phyloP scores from a whole-genome alignment of 2,113 vertebrate genomes.

The Potamarius usumacintae region DNA sequence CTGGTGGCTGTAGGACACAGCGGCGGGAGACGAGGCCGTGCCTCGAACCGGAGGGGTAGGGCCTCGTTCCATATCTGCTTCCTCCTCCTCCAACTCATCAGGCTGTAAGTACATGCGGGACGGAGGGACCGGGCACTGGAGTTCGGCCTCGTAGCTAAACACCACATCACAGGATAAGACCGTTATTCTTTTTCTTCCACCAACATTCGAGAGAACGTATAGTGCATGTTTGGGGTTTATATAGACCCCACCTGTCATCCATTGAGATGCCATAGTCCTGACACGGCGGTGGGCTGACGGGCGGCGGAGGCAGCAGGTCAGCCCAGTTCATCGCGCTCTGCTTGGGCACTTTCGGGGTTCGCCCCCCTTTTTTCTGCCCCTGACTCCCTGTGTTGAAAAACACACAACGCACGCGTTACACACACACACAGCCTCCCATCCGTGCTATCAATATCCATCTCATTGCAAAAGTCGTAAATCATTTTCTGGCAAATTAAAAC shows the following conservation, averaged over 20 bases:
- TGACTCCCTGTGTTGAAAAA: constrained; percentile 84
- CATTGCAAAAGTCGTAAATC: constrained; percentile 32
- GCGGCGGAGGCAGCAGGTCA: constrained; percentile 93
- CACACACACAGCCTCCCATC: background rate
- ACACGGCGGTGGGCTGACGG: constrained; percentile 88
- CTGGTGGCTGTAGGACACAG: constrained; percentile 97
- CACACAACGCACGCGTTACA: constrained; percentile 42
- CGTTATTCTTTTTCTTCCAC: background rate
- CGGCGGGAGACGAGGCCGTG: constrained; percentile 93
- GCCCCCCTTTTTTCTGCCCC: constrained; percentile 91
- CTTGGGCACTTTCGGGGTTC: constrained; percentile 89
- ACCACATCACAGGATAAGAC: constrained; percentile 11
- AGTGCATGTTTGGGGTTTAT: constrained; percentile 3
- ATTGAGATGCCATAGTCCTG: constrained; percentile 87
- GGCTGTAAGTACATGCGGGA: constrained; percentile 97
- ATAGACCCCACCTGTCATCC: constrained; percentile 83
- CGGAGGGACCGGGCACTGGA: constrained; percentile 88
- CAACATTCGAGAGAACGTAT: background rate
- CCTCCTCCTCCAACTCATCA: constrained; percentile 87
- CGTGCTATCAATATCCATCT: constrained; percentile 19
- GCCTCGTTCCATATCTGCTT: constrained; percentile 87
- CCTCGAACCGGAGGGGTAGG: constrained; percentile 93
- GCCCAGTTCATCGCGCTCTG: constrained; percentile 97
- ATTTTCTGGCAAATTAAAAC: constrained; percentile 45
- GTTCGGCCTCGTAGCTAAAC: constrained; percentile 88